Evolutionary conservation across 1,140 invertebrate genomes (phyloP).

Genomic region (Drosophila willistoni): DNA sequence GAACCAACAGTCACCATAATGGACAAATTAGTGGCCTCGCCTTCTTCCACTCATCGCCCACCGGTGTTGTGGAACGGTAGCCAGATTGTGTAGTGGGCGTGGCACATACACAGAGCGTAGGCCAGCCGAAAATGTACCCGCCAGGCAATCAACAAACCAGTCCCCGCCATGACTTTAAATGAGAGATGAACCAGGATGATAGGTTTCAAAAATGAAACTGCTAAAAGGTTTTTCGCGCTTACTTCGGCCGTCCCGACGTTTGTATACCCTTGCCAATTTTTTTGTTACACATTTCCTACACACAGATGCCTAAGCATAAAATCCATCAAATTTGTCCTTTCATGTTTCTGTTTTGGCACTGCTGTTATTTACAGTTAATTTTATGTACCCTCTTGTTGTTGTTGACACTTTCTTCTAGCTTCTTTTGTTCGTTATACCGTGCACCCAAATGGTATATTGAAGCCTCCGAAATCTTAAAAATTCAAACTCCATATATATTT

Average conservation of each 20-base stretch:
- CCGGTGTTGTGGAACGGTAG: not conserved
- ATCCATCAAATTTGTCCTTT: not conserved
- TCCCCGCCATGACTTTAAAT: constrained; percentile 32
- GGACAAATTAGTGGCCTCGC: constrained; percentile 67
- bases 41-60: not conserved
- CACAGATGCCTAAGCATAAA: too few species aligned
- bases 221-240: constrained; percentile 28
- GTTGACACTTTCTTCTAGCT: not conserved
- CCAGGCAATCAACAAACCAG: constrained; percentile 7
- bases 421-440: not conserved
- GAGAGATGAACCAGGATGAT: constrained; percentile 8
- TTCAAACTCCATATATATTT: too few species aligned
- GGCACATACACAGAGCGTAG: constrained; percentile 6
- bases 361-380: constrained; percentile 63
- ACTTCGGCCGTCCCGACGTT: too few species aligned
- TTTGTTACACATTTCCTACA: too few species aligned
- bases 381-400: constrained; percentile 29
- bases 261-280: too few species aligned
- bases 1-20: constrained; percentile 48
- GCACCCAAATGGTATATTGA: too few species aligned
- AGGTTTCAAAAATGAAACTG: constrained; percentile 42
- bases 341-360: constrained; percentile 29
- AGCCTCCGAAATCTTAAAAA: too few species aligned
- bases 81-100: constrained; percentile 2
- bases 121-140: constrained; percentile 14